Evolutionary conservation across 1,140 invertebrate species (phyloP).

Genomic region (Zaprionus capensis): DNA sequence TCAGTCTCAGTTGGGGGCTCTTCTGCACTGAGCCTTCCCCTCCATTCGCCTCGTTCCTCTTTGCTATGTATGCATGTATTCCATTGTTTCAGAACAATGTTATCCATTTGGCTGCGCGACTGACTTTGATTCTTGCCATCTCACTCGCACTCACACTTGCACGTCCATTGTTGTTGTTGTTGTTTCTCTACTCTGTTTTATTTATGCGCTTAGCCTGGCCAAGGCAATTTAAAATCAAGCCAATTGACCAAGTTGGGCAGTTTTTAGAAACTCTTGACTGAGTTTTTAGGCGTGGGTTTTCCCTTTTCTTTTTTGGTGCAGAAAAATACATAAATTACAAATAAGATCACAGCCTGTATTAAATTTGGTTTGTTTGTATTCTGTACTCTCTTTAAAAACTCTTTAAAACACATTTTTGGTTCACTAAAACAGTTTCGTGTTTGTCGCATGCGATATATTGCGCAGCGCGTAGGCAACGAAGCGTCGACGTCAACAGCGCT

Average conservation of each 20-base stretch:
- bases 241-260: slow-evolving; percentile 9
- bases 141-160: slow-evolving; percentile 42
- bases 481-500: not conserved
- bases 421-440: not conserved
- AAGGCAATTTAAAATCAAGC: slow-evolving; percentile 42
- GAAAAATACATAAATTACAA: not conserved
- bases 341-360: not conserved
- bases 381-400: too few species aligned
- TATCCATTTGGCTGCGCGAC: slow-evolving; percentile 63
- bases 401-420: slow-evolving; percentile 2
- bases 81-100: slow-evolving; percentile 81
- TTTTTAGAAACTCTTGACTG: not conserved
- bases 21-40: not conserved
- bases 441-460: not conserved
- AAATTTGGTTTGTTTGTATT: too few species aligned
- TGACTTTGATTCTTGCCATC: slow-evolving; percentile 71
- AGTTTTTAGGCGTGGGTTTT: not conserved
- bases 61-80: slow-evolving; percentile 37
- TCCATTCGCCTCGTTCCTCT: not conserved
- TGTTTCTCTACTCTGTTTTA: slow-evolving; percentile 11
- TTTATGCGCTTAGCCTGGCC: slow-evolving; percentile 3
- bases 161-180: slow-evolving; percentile 22
- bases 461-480: not conserved
- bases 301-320: not conserved
- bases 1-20: slow-evolving; percentile 19